Conservation (phyloP, 37 sponge, comb jelly and placozoan genomes). For the Spongilla lacustris region DNA sequence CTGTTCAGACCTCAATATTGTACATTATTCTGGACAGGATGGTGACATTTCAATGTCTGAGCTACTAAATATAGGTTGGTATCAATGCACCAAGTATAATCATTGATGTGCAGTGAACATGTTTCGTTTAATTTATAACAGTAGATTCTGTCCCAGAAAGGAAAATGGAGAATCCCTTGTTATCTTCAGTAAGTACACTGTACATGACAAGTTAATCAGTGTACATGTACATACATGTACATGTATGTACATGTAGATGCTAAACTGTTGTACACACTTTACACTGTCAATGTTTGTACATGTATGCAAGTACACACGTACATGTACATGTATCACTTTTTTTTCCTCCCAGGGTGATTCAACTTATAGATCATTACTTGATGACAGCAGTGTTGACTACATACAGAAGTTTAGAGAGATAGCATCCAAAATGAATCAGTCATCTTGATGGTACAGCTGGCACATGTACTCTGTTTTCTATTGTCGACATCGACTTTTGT, state of each 20-base stretch:
- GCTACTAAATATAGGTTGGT: background rate
- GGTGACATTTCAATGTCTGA: background rate
- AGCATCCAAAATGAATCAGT: constrained; percentile 43
- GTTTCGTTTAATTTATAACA: background rate
- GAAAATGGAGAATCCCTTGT: background rate
- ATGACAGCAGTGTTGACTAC: constrained; percentile 60
- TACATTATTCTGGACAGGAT: background rate
- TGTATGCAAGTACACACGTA: too few relatives aligned
- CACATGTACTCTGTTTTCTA: too few relatives aligned
- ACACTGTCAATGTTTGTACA: too few relatives aligned
- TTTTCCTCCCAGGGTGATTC: constrained; percentile 5
- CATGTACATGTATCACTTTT: background rate
- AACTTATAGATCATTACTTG: constrained; percentile 29
- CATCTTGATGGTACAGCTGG: background rate
- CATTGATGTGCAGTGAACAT: background rate
- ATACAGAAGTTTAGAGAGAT: constrained; percentile 42
- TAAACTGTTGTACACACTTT: too few relatives aligned
- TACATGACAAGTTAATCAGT: background rate
- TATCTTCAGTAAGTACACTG: background rate
- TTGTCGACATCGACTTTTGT: too few relatives aligned
- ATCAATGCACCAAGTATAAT: background rate
- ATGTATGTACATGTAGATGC: background rate
- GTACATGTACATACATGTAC: background rate
- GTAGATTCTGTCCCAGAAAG: background rate
- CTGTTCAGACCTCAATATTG: background rate